Base-by-base conservation (phyloP, 2,113 vertebrate genomes). In the Neomonachus schauinslandi region DNA sequence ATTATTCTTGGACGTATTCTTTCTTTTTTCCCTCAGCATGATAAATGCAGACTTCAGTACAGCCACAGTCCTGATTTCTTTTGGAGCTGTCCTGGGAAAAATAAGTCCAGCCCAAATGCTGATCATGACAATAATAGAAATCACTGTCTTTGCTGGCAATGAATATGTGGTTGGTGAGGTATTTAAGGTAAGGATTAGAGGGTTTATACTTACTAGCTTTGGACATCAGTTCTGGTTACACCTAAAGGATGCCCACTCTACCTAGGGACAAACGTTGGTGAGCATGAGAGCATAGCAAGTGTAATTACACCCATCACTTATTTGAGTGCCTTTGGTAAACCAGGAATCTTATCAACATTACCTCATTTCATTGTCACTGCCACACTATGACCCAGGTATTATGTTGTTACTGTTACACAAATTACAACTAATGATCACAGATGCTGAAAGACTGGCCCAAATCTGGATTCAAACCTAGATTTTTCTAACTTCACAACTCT, bases 11-110 rank as follows among this genome's bases (percentile, higher is more conserved):
- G 65, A 3, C 10, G 11, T 90, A 69, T 87, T 94, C 94, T 65
- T 92, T 82, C 13, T 86, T 95, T 0, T 91, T 72, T 14, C 46
- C 90, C 80, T 90, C 83, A 99, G 99, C 77, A 99, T 99, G 97
- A 99, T 99, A 97, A 99, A 99, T 22, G 99, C 99, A 94, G 99
- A 99, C 98, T 99, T 99, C 98, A 99, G 99, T 95, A 99, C 99
- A 81, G 99, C 99, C 26, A 99, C 99, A 0, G 99, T 99, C 92
- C 98, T 99, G 97, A 99, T 99, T 98, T 99, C 99, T 5, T 99
- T 99, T 53, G 99, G 99, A 82, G 99, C 99, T 0, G 98, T 99
- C 71, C 98, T 99, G 98, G 99, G 99, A 33, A 99, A 99, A 98
- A 99, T 99, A 93, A 99, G 99, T 88, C 99, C 99, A 10, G 69